phyloP scores from a whole-genome alignment of 2,888 invertebrate species.

The Nomada flava region DNA sequence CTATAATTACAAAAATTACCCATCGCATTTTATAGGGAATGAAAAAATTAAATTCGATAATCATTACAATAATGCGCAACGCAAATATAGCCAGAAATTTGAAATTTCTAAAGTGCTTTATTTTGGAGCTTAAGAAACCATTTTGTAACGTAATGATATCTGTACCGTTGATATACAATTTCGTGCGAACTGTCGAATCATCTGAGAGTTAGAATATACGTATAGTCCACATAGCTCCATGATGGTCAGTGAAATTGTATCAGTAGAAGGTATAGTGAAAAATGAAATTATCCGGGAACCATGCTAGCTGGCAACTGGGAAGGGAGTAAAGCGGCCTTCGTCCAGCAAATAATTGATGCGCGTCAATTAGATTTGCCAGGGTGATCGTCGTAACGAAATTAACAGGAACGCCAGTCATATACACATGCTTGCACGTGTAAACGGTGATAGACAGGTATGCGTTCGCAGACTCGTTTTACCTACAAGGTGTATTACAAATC shows the following conservation, averaged over 20 bases:
- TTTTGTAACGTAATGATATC: conserved; percentile 30
- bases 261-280: conserved; percentile 60
- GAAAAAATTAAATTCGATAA: too few species aligned
- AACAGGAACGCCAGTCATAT: conserved; percentile 67
- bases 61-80: too few species aligned
- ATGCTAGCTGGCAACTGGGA: conserved; percentile 56
- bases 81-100: too few species aligned
- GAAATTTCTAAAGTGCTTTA: too few species aligned
- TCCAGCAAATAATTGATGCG: conserved; percentile 79
- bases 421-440: conserved; percentile 54
- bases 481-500: conserved; percentile 48
- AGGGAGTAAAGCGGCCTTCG: conserved; percentile 72
- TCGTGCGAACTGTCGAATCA: conserved; percentile 1
- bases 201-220: conserved; percentile 23
- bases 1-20: too few species aligned
- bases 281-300: conserved; percentile 68
- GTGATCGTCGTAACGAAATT: conserved; percentile 78
- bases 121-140: too few species aligned
- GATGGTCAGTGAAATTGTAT: conserved; percentile 50
- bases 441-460: conserved; percentile 38
- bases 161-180: conserved; percentile 6
- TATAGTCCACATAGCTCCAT: conserved; percentile 26
- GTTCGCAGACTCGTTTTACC: conserved; percentile 13
- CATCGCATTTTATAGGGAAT: too few species aligned
- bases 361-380: conserved; percentile 81